Conservation (phyloP, 2,797 vertebrate species). For the Semaprochilodus insignis region DNA sequence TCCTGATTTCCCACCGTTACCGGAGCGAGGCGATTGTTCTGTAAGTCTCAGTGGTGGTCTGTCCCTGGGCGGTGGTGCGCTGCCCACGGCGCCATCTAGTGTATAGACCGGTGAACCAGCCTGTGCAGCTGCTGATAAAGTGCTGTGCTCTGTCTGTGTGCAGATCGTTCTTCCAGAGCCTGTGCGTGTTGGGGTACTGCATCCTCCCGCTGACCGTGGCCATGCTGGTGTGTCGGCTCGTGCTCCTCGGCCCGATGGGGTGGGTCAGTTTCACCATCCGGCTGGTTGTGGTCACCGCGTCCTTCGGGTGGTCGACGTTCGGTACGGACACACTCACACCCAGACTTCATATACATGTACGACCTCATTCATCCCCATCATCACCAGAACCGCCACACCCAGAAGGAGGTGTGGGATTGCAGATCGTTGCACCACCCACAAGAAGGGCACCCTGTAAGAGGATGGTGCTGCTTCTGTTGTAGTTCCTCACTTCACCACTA, state of each 20-base stretch:
- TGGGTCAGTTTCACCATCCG: conserved; percentile 82
- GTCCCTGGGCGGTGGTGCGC: no score
- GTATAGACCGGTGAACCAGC: no score
- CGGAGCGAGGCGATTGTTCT: no score
- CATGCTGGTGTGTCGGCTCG: conserved; percentile 89
- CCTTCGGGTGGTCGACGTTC: conserved; percentile 93
- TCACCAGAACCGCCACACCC: no score
- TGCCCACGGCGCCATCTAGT: not conserved
- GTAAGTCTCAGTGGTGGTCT: no score
- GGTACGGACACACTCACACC: conserved; percentile 71
- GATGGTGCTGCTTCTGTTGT: not conserved
- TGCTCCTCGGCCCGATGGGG: conserved; percentile 79
- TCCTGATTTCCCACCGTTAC: no score
- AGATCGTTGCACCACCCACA: not conserved
- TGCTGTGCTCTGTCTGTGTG: conserved; percentile 8
- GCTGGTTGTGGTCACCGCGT: conserved; percentile 83
- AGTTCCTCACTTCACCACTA: conserved; percentile 4
- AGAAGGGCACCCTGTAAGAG: no score
- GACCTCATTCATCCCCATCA: not conserved
- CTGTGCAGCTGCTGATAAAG: no score
- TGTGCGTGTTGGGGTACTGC: conserved; percentile 96
- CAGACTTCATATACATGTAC: not conserved
- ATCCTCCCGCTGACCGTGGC: conserved; percentile 92
- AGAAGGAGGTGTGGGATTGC: no score
- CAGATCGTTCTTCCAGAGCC: conserved; percentile 96